phyloP scores from a whole-genome alignment of 2,113 vertebrate genomes.

The Nanorana parkeri region DNA sequence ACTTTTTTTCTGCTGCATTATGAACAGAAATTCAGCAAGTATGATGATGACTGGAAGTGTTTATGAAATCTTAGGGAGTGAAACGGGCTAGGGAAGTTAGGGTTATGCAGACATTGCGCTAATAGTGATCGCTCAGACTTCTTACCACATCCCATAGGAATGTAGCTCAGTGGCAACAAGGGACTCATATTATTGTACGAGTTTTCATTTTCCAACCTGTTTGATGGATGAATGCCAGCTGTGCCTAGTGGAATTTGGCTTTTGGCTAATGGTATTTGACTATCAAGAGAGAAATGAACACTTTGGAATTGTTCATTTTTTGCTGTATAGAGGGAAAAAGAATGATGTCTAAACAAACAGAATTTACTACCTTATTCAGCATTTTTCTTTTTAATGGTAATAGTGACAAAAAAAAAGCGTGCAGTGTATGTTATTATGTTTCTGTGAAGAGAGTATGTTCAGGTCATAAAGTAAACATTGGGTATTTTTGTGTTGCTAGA shows the following conservation, averaged over 20 bases:
- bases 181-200: slow-evolving; percentile 65
- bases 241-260: slow-evolving; percentile 60
- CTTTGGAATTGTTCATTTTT: slow-evolving; percentile 63
- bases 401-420: too few species aligned
- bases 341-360: slow-evolving; percentile 5
- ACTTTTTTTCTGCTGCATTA: slow-evolving; percentile 63
- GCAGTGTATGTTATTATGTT: too few species aligned
- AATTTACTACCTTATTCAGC: slow-evolving; percentile 7
- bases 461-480: too few species aligned
- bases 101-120: slow-evolving; percentile 52
- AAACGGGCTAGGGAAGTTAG: slow-evolving; percentile 50
- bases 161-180: slow-evolving; percentile 55
- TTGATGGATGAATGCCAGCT: slow-evolving; percentile 63
- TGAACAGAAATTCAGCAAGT: slow-evolving; percentile 71
- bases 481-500: too few species aligned
- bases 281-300: slow-evolving; percentile 59
- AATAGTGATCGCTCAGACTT: background rate
- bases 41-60: slow-evolving; percentile 75
- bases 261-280: slow-evolving; percentile 54
- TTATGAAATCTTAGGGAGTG: slow-evolving; percentile 72
- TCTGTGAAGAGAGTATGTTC: too few species aligned
- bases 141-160: slow-evolving; percentile 67
- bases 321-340: background rate
- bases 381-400: too few species aligned
- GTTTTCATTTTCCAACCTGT: slow-evolving; percentile 68